These are phyloP conservation scores for Xenentodon cancila DNA, from an alignment of 2,797 vertebrate species.

Conservation along the genomic window DNA sequence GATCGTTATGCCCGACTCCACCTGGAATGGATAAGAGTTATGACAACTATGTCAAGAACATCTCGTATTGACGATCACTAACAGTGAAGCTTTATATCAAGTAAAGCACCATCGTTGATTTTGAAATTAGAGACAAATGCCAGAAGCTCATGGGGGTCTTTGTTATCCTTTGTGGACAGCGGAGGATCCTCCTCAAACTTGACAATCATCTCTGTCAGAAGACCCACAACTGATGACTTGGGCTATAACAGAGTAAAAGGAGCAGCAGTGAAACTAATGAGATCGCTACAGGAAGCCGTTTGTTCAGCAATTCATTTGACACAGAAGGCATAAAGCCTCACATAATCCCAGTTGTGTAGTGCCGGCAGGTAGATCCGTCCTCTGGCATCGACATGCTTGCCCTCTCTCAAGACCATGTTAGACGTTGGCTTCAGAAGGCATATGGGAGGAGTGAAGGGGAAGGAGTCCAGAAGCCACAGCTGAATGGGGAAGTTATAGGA, in stretches of 20 bases:
- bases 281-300: background rate
- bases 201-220: slow-evolving; percentile 91
- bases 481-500: slow-evolving; percentile 92
- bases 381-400: slow-evolving; percentile 89
- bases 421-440: slow-evolving; percentile 91
- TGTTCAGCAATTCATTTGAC: background rate
- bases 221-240: slow-evolving; percentile 85
- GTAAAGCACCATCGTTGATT: slow-evolving; percentile 85
- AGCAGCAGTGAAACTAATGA: background rate
- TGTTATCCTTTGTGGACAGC: slow-evolving; percentile 79
- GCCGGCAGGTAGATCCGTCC: slow-evolving; percentile 92
- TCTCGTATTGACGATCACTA: background rate
- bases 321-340: slow-evolving; percentile 67
- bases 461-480: slow-evolving; percentile 95
- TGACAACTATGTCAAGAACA: background rate
- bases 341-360: slow-evolving; percentile 94
- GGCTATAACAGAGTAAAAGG: slow-evolving; percentile 78
- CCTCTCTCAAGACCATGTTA: slow-evolving; percentile 91
- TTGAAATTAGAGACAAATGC: slow-evolving; percentile 85
- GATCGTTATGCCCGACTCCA: slow-evolving; percentile 58
- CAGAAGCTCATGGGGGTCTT: slow-evolving; percentile 86
- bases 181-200: slow-evolving; percentile 96
- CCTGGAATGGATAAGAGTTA: slow-evolving; percentile 46
- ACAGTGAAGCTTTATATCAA: background rate
- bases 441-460: slow-evolving; percentile 95